Conservation (phyloP, 2,113 vertebrate species). For the Emydura subglobosa region DNA sequence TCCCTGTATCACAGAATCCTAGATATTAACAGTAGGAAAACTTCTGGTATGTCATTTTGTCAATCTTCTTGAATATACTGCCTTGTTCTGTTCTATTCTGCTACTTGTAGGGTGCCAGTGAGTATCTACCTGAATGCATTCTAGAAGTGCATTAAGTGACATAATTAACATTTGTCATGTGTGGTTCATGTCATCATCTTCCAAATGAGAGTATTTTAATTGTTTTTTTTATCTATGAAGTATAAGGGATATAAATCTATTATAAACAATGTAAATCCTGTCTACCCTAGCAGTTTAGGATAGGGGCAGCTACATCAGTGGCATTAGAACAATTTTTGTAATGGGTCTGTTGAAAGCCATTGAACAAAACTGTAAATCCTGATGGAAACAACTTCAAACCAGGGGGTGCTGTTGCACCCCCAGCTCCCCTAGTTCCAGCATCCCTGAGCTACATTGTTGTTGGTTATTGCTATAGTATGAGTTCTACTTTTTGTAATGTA, state of each 20-base stretch:
- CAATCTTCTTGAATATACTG: background rate
- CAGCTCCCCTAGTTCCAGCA: no score
- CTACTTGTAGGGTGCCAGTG: slow-evolving; percentile 40
- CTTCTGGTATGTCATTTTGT: slow-evolving; percentile 7
- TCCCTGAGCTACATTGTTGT: background rate
- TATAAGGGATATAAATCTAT: background rate
- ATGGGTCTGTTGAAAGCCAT: no score
- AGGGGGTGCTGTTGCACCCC: no score
- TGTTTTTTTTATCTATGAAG: background rate
- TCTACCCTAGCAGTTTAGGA: background rate
- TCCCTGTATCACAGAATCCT: background rate
- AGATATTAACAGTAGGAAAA: slow-evolving; percentile 28
- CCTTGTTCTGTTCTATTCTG: slow-evolving; percentile 21
- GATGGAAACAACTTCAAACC: no score
- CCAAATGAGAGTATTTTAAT: slow-evolving; percentile 24
- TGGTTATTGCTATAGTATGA: background rate
- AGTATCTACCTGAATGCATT: slow-evolving; percentile 32
- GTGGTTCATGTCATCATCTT: slow-evolving; percentile 10
- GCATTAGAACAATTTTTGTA: no score
- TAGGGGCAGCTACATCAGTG: background rate
- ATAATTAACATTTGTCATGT: slow-evolving; percentile 28
- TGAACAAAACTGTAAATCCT: no score
- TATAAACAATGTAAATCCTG: background rate
- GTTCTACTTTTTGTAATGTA: background rate
- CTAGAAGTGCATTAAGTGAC: background rate